Conservation (phyloP, 1,140 invertebrate genomes). For the Antheraea mylitta region DNA sequence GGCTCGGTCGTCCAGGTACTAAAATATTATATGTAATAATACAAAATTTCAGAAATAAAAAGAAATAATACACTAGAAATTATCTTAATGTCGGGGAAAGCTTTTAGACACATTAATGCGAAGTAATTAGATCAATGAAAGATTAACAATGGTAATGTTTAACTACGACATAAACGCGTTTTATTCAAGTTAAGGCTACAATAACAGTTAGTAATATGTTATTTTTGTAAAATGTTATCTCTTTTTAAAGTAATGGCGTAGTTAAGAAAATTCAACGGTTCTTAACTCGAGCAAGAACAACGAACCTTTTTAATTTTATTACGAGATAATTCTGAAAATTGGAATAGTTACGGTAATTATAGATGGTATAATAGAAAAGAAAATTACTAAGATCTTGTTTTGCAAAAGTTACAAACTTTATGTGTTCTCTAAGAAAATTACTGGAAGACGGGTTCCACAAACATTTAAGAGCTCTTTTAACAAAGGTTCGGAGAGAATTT, state of each 20-base stretch:
- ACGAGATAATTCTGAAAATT: background rate
- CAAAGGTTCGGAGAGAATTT: slow-evolving; percentile 23
- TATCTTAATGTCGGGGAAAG: background rate
- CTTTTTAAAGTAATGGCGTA: no score
- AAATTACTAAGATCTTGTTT: slow-evolving; percentile 24
- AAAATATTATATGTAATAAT: background rate
- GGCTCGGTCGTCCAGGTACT: no score
- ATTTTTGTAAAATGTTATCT: no score
- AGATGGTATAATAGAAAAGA: slow-evolving; percentile 27
- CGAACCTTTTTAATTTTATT: background rate
- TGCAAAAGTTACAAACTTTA: slow-evolving; percentile 34
- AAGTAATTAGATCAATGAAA: background rate
- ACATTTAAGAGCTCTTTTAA: slow-evolving; percentile 29
- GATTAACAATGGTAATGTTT: background rate
- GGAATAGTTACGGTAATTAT: background rate
- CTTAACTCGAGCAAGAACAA: background rate
- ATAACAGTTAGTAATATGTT: background rate
- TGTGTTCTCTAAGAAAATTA: slow-evolving; percentile 26
- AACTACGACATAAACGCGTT: background rate
- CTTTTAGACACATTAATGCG: background rate
- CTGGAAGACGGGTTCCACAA: slow-evolving; percentile 22
- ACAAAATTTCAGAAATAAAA: background rate
- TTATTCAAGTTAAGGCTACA: background rate
- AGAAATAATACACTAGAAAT: background rate
- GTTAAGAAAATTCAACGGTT: background rate